These are phyloP conservation scores for Lota lota DNA, from an alignment of 2,113 vertebrate species.

Conservation along the genomic window DNA sequence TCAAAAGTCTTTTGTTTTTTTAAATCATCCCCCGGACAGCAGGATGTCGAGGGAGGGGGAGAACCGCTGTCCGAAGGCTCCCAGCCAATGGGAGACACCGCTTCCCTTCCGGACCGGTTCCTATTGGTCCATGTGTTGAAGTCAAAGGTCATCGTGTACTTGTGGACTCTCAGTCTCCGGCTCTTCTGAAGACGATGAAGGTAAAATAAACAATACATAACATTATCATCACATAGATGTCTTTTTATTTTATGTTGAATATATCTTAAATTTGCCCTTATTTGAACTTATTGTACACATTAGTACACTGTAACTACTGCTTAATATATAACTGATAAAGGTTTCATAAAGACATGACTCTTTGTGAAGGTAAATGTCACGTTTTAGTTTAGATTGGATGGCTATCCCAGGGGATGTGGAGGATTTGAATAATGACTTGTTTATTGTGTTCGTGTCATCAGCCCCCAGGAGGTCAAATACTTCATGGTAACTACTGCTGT, in stretches of 20 bases:
- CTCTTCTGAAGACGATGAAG: slow-evolving; percentile 12
- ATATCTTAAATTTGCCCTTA: background rate
- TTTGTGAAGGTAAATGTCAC: too few species aligned
- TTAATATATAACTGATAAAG: too few species aligned
- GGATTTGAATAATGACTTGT: too few species aligned
- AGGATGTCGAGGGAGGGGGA: background rate
- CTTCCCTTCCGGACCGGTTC: slow-evolving; percentile 1
- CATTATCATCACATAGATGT: background rate
- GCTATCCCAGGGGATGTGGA: too few species aligned
- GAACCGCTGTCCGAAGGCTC: background rate
- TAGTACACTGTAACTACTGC: too few species aligned
- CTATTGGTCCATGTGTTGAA: slow-evolving; percentile 7
- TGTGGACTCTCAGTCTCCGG: slow-evolving; percentile 32
- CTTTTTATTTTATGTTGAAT: background rate
- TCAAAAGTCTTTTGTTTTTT: slow-evolving; percentile 15
- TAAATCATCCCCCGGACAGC: slow-evolving; percentile 8
- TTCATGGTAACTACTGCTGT: too few species aligned
- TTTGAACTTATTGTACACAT: background rate
- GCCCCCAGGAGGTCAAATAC: too few species aligned
- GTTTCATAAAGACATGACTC: too few species aligned
- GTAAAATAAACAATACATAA: background rate
- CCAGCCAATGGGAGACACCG: background rate
- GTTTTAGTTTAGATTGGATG: too few species aligned
- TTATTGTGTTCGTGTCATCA: too few species aligned
- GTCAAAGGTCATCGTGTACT: slow-evolving; percentile 64